A percentile compares a stretch with the other conserved stretches of the same genome.
These are phyloP conservation scores for Limnephilus marmoratus DNA, from an alignment of 2,888 invertebrate genomes.

Conservation along the genomic window DNA sequence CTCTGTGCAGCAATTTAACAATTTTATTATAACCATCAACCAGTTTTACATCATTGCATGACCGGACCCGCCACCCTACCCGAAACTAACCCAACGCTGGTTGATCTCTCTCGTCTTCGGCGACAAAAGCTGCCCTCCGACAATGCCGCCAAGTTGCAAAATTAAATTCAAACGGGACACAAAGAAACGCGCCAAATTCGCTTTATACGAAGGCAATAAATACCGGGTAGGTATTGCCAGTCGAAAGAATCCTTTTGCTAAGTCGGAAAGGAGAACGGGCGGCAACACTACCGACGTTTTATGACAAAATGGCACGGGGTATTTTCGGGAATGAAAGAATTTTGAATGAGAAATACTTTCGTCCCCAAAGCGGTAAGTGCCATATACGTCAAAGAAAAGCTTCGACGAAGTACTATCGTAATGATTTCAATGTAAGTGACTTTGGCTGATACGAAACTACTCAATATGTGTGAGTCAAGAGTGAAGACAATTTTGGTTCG, in stretches of 20 bases:
- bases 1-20: background rate
- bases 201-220: constrained; percentile 54
- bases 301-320: constrained; percentile 21
- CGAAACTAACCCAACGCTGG: background rate
- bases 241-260: background rate
- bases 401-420: background rate
- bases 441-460: background rate
- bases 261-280: background rate
- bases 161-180: constrained; percentile 55
- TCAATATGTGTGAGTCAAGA: background rate
- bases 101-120: background rate
- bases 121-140: constrained; percentile 4
- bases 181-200: constrained; percentile 47
- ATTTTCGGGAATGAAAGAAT: background rate
- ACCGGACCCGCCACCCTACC: background rate
- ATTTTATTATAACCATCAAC: background rate
- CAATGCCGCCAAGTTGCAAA: constrained; percentile 34
- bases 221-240: constrained; percentile 18
- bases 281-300: background rate
- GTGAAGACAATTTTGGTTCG: background rate
- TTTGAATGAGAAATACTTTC: background rate
- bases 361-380: background rate
- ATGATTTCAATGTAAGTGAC: background rate
- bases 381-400: background rate
- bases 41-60: background rate